Evolutionary conservation across 2,113 vertebrate genomes (phyloP).

Genomic region (Mirounga angustirostris): DNA sequence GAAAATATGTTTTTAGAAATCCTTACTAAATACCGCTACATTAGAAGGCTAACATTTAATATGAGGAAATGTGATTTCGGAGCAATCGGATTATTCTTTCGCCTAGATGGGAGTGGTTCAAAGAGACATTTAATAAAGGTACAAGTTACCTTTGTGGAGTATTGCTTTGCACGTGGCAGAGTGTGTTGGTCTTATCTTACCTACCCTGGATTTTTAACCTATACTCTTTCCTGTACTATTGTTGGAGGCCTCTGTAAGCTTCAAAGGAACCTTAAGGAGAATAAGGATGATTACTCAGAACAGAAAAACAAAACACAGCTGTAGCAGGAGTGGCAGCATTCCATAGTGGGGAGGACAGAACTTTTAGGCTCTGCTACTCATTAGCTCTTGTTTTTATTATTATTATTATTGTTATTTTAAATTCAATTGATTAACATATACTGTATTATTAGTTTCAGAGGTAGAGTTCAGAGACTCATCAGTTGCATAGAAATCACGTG

Average conservation of each 20-base stretch:
- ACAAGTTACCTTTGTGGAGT: not conserved
- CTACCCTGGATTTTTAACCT: not conserved
- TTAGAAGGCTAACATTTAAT: slow-evolving; percentile 30
- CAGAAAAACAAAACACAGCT: not conserved
- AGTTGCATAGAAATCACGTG: not conserved
- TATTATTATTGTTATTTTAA: not conserved
- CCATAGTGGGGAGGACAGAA: not conserved
- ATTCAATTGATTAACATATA: not conserved
- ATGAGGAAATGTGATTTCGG: not conserved
- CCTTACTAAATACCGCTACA: not conserved
- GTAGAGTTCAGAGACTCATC: not conserved
- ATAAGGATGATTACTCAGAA: not conserved
- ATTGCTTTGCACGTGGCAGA: not conserved
- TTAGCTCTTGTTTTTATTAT: not conserved
- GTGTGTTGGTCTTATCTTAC: not conserved
- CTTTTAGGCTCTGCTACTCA: not conserved
- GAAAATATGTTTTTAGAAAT: not conserved
- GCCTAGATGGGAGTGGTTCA: not conserved
- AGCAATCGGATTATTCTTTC: not conserved
- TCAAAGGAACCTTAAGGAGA: not conserved
- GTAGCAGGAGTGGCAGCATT: not conserved
- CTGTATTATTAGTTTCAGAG: not conserved
- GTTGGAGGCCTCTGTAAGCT: not conserved
- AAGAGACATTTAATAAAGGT: not conserved
- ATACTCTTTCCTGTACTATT: not conserved